phyloP scores from a whole-genome alignment of 2,113 vertebrate genomes.

The Cyprinodon variegatus region DNA sequence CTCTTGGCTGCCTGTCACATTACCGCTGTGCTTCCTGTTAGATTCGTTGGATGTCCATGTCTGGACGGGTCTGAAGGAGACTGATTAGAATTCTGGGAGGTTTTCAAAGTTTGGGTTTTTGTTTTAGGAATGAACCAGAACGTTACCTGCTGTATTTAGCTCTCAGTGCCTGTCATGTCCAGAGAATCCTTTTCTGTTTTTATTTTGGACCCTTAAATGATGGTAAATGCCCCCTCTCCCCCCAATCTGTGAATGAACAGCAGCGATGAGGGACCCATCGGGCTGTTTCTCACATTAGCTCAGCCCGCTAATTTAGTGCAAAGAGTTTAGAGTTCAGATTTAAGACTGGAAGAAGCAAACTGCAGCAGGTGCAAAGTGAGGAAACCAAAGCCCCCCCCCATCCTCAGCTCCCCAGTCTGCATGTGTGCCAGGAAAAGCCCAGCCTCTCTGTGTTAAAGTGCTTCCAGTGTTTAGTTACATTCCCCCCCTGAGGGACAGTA shows the following conservation, averaged over 20 bases:
- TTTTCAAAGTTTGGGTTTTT: no score
- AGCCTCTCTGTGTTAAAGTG: conserved; percentile 9
- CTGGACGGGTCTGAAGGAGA: no score
- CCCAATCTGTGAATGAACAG: neutral
- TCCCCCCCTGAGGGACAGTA: neutral
- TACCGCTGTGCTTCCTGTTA: no score
- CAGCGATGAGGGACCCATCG: no score
- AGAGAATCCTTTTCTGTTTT: no score
- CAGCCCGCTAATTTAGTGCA: neutral
- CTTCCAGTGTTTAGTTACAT: neutral
- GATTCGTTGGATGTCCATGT: no score
- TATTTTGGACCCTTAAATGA: neutral
- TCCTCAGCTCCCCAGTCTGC: neutral
- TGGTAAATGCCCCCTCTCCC: no score
- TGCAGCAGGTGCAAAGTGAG: conserved; percentile 6
- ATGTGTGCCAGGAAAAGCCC: neutral
- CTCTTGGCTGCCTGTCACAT: no score
- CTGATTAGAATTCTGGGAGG: no score
- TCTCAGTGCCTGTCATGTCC: no score
- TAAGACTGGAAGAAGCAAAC: neutral
- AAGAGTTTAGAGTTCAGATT: neutral
- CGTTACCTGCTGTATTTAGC: no score
- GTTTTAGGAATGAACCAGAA: no score
- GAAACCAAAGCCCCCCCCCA: conserved; percentile 2
- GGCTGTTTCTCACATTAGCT: neutral